Percentiles rank a stretch among this genome's conserved stretches.
Evolutionary conservation across 2,888 invertebrate species (phyloP).

Genomic region (Syritta pipiens): DNA sequence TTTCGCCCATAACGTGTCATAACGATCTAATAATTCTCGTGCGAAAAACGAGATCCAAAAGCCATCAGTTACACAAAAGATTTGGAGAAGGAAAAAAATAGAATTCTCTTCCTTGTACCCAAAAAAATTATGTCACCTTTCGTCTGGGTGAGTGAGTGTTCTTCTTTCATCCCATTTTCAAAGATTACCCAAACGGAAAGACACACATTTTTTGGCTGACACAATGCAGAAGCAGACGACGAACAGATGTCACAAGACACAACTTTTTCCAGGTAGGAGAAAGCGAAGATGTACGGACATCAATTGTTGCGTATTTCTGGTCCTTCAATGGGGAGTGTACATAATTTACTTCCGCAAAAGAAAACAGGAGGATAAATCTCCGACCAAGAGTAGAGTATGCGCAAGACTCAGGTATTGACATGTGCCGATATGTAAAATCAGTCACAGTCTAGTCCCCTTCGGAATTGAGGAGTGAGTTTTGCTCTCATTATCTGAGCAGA

Average conservation of each 20-base stretch:
- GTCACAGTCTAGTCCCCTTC: conserved; percentile 33
- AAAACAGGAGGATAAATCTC: no score
- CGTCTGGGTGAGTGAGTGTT: conserved; percentile 24
- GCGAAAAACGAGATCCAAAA: background rate
- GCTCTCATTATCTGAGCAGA: conserved; percentile 29
- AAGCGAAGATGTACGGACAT: conserved; percentile 18
- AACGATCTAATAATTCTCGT: no score
- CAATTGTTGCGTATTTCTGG: conserved; percentile 51
- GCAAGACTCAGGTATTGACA: conserved; percentile 63
- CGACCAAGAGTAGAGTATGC: conserved; percentile 48
- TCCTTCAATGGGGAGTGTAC: conserved; percentile 22
- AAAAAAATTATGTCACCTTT: conserved; percentile 58
- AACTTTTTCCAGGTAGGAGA: conserved; percentile 1
- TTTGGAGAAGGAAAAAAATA: no score
- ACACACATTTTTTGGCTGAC: background rate
- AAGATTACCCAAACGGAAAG: conserved; percentile 31
- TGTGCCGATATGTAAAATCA: conserved; percentile 57
- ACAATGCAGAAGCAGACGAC: conserved; percentile 4
- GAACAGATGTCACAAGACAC: conserved; percentile 53
- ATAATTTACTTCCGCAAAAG: conserved; percentile 68
- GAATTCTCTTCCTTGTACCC: conserved; percentile 12
- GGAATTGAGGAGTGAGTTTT: no score
- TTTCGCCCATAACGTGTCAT: no score
- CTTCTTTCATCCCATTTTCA: conserved; percentile 39
- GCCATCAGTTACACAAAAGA: conserved; percentile 14